A percentile compares a stretch with the other conserved stretches of the same genome.
phyloP scores from a whole-genome alignment of 1,140 invertebrate species.

The Myzus persicae region DNA sequence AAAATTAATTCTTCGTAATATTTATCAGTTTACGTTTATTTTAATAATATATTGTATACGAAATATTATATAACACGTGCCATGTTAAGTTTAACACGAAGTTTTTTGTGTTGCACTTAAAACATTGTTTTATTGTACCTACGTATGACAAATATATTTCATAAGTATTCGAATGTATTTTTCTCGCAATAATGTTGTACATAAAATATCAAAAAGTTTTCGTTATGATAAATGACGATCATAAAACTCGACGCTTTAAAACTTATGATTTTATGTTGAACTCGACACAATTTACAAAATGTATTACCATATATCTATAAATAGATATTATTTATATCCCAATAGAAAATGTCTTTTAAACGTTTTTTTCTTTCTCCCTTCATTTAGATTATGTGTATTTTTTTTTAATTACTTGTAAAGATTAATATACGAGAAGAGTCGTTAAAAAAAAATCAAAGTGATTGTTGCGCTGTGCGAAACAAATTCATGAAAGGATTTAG shows the following conservation, averaged over 20 bases:
- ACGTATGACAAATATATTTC: constrained; percentile 1
- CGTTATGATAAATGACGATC: constrained; percentile 11
- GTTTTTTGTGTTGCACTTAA: not conserved
- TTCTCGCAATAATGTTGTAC: not conserved
- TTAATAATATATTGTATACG: not conserved
- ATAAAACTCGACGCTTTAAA: constrained; percentile 32
- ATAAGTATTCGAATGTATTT: constrained; percentile 16
- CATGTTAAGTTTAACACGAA: not conserved
- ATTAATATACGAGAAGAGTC: not conserved
- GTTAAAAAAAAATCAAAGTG: not conserved
- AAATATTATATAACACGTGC: not conserved
- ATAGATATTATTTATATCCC: not conserved
- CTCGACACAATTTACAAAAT: constrained; percentile 10
- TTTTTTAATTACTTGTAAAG: not conserved
- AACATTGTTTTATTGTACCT: not conserved
- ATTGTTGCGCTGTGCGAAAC: not conserved
- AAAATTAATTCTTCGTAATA: not conserved
- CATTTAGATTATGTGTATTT: not conserved
- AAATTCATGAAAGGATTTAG: not conserved
- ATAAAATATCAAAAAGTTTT: constrained; percentile 44
- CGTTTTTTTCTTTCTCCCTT: not conserved
- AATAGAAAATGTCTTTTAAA: not conserved
- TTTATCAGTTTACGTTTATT: not conserved
- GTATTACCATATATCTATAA: not conserved
- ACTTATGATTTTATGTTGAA: constrained; percentile 27